Evolutionary conservation across 2,113 vertebrate genomes (phyloP), one percentile per base, ranked within the genome.

Genomic region (Pluvianellus socialis): DNA sequence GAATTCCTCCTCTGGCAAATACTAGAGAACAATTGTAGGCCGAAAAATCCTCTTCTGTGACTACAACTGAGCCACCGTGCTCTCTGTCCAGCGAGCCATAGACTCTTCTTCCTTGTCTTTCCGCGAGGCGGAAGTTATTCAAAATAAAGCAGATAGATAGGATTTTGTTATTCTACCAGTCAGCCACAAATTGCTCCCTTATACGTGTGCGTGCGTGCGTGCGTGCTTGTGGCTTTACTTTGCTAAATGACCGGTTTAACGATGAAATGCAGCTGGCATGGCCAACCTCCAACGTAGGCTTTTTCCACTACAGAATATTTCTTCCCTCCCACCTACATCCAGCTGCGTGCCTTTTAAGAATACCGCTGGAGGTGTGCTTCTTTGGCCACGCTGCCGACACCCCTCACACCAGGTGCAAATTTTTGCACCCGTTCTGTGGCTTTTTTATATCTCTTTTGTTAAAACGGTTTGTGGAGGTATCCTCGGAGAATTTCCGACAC

Each of bases 201-300:
- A 5, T 17, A 67, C 70, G 71, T 92, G 79, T 79, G 96, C 4
- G 94, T 95, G 96, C 0, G n/a, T n/a, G 93, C 0, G 93, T 83
- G 93, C 27, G 94, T 97, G 96, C 92, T 90, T 88, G 92, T 97
- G 94, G 91, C 96, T 91, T 71, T 88, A 89, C 82, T 93, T 91
- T 40, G 71, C 87, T 95, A 42, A 95, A 63, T 1, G 33, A 93
- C 42, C 0, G 7, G 72, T 83, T 96, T 67, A 20, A 94, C 10
- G 23, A 47, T 17, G 83, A 97, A 71, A 92, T 70, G 87, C 82
- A 95, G 91, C 88, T 95, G 94, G 45, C 88, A 47, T 27, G 67
- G 91, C 90, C 92, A 63, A 95, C 67, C 74, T 88, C 81, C 86
- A 71, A 13, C 1, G 24, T 47, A 96, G 97, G 80, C 88, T 95